Percentiles rank a stretch among this genome's conserved stretches.
phyloP scores from a whole-genome alignment of 2,113 vertebrate genomes.

The Australoheros scitulus region DNA sequence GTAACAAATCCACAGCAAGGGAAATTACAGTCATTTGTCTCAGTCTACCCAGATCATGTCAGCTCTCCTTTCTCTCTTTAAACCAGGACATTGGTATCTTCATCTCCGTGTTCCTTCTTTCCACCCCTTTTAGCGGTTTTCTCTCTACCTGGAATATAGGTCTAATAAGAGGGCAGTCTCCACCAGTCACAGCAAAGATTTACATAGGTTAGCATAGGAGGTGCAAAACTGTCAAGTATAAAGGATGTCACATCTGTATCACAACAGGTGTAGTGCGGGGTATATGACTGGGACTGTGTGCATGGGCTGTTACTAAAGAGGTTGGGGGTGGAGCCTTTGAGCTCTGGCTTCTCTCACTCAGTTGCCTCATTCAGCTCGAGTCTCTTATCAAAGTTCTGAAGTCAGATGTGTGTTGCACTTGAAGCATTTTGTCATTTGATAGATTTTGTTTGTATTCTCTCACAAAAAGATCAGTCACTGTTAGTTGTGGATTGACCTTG shows the following conservation, averaged over 20 bases:
- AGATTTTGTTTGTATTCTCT: neutral
- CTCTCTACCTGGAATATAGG: neutral
- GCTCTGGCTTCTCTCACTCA: conserved; percentile 28
- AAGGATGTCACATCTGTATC: conserved; percentile 26
- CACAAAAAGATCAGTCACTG: neutral
- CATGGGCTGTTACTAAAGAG: conserved; percentile 30
- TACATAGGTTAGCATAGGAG: neutral
- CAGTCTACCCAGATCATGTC: conserved; percentile 38
- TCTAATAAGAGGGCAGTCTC: neutral
- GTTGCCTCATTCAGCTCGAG: conserved; percentile 40
- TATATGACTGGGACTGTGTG: conserved; percentile 14
- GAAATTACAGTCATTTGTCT: conserved; percentile 81
- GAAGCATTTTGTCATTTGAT: neutral
- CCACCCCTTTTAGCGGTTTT: neutral
- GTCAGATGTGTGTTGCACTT: conserved; percentile 3
- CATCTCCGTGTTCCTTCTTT: neutral
- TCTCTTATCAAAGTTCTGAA: conserved; percentile 7
- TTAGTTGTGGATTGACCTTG: neutral
- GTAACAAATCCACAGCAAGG: conserved; percentile 73
- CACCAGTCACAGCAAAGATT: neutral
- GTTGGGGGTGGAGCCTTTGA: neutral
- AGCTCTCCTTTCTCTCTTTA: conserved; percentile 14
- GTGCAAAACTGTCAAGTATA: neutral
- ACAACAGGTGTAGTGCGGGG: conserved; percentile 60
- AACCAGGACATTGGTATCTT: conserved; percentile 30